Base-by-base conservation (phyloP, 2,797 vertebrate species). In the Sebastes diaconus region DNA sequence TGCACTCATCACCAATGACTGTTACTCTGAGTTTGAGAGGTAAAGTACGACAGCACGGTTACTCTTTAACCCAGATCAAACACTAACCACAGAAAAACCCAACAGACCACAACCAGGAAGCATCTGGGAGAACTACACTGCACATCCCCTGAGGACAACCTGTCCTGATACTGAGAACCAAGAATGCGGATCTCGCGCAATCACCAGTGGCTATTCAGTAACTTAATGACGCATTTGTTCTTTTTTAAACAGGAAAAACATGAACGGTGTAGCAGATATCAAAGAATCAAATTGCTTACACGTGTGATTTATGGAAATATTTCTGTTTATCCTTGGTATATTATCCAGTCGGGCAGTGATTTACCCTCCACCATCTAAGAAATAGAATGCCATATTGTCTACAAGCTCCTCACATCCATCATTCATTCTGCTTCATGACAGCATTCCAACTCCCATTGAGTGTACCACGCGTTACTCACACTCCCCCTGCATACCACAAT, bases 21-120 rank as follows among this genome's bases (percentile, higher is more conserved):
- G 16, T 57, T 69, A 22, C 34, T 81, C 25, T 55, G 61, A 72
- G 29, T 69, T 73, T 52, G 16, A 84, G 46, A 79, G 78, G 20
- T 52, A 54, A 80, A 73, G 83, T 32, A 12, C 7, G 2, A 25
- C 42, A 42, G 36, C 24, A 8, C 29, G 13, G 69, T 87, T 89
- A 90, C 57, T 86, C 13, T 90, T 90, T 92, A 90, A 92, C 80
- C 24, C n/a, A 52, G 76, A 84, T 86, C 79, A 89, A 91, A 88
- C 71, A 84, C 52, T 70, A 71, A 73, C 54, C 24, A 75, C 32
- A 59, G 42, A 52, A 70, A 65, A 69, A 67, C 72, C 72, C 34
- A 79, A 64, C 24, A 1, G 25, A 11, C 5, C 11, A 7, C 22
- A 34, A n/a, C 29, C 25, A 76, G 34, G 46, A 30, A 61, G 42